Evolutionary conservation across 2,888 invertebrate genomes (phyloP).

Genomic region (Corbicula japonica): DNA sequence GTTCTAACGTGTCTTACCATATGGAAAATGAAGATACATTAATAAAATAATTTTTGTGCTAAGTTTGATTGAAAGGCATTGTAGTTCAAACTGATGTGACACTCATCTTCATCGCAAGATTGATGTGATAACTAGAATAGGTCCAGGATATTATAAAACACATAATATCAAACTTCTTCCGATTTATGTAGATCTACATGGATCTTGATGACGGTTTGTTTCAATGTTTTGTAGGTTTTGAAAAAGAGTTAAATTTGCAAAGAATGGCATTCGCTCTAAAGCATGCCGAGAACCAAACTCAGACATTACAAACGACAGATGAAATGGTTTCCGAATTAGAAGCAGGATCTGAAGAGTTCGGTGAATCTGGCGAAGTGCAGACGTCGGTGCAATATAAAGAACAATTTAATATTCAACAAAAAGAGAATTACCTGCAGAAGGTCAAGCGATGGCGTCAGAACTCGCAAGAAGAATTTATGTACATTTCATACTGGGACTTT

Average conservation of each 20-base stretch:
- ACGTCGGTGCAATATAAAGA: not conserved
- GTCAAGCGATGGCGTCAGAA: conserved; percentile 21
- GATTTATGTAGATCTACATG: not conserved
- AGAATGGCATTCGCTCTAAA: conserved; percentile 37
- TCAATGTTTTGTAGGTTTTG: conserved; percentile 21
- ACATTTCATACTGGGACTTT: conserved; percentile 51
- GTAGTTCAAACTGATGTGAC: not conserved
- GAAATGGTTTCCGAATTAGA: not conserved
- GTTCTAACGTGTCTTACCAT: too few species aligned
- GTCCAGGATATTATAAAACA: not conserved
- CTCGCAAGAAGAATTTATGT: conserved; percentile 17
- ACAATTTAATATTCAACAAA: not conserved
- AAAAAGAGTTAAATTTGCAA: conserved; percentile 36
- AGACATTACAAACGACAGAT: not conserved
- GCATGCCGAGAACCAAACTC: not conserved
- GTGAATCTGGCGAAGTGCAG: not conserved
- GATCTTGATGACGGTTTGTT: not conserved
- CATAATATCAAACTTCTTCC: not conserved
- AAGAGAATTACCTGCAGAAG: conserved; percentile 13
- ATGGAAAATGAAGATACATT: too few species aligned
- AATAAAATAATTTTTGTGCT: too few species aligned
- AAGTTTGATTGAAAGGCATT: too few species aligned
- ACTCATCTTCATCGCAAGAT: not conserved
- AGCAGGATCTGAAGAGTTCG: conserved; percentile 3
- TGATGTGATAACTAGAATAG: not conserved